Base-by-base conservation (phyloP, 2,113 vertebrate species). In the Corydoras sp. region DNA sequence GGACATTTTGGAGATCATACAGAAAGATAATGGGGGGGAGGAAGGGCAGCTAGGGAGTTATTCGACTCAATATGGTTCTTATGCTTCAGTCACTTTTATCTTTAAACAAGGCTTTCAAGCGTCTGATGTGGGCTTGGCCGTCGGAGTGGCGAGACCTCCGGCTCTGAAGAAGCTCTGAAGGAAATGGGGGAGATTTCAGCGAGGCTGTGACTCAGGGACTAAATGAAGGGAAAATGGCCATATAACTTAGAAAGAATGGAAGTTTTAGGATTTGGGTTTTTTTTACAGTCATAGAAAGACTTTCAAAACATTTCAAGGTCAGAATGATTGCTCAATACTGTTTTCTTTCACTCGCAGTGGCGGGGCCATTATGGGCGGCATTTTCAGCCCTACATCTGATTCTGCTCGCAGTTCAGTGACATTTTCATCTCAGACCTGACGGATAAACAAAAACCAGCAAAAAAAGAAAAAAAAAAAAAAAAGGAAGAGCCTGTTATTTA, bases 251-350 rank as follows among this genome's bases (percentile, higher is more conserved):
- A 24, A 24, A 24, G 18, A 24, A 24, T 24, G 18, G 18, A 24
- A 24, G 18, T 24, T 24, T 24, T 24, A 24, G 18, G 78, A 69
- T 80, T 76, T 56, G 11, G 2, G 51, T 56, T 84, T 76, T 66
- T 82, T 82, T 83, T 59, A 65, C 76, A 80, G 72, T 76, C 59
- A 74, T 67, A 69, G 58, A 69, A 30, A 69, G 53, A 69, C n/a
- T 61, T 62, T 74, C 24, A 50, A 65, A 85, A 87, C 76, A 83
- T 83, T 81, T 74, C 86, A 86, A 86, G 83, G 75, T 80, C 85
- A 74, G 4, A 43, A 43, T 5, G 35, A 43, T 8, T 43, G 35
- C 35, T 43, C 35, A 43, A 43, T 43, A 43, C 35, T 43, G 35
- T 87, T 89, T 88, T 85, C 82, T 68, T 54, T 73, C 79, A 72